Conservation (phyloP, 2,113 vertebrate species). For the Choloepus hoffmanni region DNA sequence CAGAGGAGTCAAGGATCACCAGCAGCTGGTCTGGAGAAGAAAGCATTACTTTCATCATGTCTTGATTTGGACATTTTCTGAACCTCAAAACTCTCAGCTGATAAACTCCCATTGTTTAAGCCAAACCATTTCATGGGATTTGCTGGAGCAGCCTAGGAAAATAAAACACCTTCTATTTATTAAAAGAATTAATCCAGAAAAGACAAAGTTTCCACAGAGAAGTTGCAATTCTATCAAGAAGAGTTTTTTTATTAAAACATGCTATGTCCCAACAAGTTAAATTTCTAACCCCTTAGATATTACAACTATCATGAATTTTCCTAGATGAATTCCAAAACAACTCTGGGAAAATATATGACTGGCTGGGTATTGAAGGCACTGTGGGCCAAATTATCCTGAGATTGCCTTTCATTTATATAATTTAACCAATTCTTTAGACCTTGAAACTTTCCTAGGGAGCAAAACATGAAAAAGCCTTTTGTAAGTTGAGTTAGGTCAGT, state of each 20-base stretch:
- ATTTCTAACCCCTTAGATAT: background rate
- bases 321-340: background rate
- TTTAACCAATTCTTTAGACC: background rate
- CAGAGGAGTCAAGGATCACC: no score
- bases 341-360: background rate
- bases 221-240: background rate
- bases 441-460: background rate
- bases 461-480: background rate
- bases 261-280: background rate
- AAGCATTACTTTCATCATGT: no score
- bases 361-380: background rate
- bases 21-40: no score
- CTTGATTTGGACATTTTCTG: no score
- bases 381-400: background rate
- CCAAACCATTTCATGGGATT: no score
- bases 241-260: background rate
- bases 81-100: no score
- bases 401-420: background rate
- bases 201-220: constrained; percentile 6
- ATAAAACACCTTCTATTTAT: background rate
- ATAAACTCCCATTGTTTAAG: no score
- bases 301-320: background rate
- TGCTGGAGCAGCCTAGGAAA: no score
- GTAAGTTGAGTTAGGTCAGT: background rate
- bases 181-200: background rate